Evolutionary conservation across 1,140 invertebrate species (phyloP).

Genomic region (Diabrotica undecimpunctata): DNA sequence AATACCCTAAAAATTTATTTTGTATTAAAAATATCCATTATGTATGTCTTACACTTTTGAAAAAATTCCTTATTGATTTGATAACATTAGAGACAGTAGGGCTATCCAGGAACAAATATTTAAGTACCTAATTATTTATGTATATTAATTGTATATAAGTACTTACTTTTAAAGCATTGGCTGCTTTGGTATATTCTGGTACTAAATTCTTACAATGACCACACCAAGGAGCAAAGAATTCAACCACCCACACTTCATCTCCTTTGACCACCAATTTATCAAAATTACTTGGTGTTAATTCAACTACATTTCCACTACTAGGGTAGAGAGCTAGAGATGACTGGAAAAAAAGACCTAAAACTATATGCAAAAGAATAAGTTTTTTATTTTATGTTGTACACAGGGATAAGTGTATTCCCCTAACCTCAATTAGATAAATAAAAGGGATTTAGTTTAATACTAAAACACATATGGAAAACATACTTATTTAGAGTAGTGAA

Average conservation of each 20-base stretch:
- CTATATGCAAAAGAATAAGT: constrained; percentile 18
- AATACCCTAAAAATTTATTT: constrained; percentile 65
- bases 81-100: too few species aligned
- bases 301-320: constrained; percentile 79
- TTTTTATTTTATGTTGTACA: background rate
- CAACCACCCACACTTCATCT: constrained; percentile 88
- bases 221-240: constrained; percentile 94
- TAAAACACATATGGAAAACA: too few species aligned
- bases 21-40: too few species aligned
- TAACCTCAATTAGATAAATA: too few species aligned
- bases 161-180: constrained; percentile 77
- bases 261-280: constrained; percentile 79
- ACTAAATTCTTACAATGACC: constrained; percentile 79
- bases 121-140: too few species aligned
- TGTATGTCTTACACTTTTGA: too few species aligned
- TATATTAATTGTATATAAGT: too few species aligned
- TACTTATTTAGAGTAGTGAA: too few species aligned
- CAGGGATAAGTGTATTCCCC: background rate
- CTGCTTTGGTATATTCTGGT: constrained; percentile 86
- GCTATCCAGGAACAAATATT: too few species aligned
- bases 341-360: constrained; percentile 23
- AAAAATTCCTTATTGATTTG: too few species aligned
- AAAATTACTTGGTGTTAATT: constrained; percentile 89
- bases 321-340: constrained; percentile 66
- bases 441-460: too few species aligned